Base-by-base conservation (phyloP, 1,140 invertebrate species). In the Octopus bimaculoides region DNA sequence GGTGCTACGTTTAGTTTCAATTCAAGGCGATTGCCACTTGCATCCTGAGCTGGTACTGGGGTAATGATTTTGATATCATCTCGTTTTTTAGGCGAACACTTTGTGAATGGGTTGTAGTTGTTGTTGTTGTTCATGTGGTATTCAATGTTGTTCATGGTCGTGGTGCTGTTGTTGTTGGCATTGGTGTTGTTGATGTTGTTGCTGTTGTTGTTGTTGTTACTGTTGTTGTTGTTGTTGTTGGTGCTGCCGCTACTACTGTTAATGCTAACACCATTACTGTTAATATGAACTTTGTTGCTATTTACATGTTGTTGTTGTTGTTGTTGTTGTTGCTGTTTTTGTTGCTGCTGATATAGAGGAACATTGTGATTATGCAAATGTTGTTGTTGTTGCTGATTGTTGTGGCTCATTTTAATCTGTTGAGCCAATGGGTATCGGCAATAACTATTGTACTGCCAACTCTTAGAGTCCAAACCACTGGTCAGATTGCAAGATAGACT, bases 1-100 rank as follows among this genome's bases (percentile, higher is more conserved):
- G 87, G 87, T 8, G 84, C 78, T 41, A 81, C 77, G 52, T 56
- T 81, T 2, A 84, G 61, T 41, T 85, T 86, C 6, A 86, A 78
- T n/a, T 86, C 85, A 61, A 86, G 81, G 20, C 82, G 80, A 77
- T 84, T 87, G 26, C 85, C 84, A 53, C 82, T 84, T 5, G 85
- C 85, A 78, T 86, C 86, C 61, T 85, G 83, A 6, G 78, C 61
- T 41, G 85, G 85, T 9, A 84, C 52, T 10, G 86, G 85, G 3
- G 84, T 85, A 17, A 87, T 86, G 26, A 86, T 83, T 41, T 83
- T 84, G 12, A 81, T 79, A 56, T 81, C 80, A 12, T 83, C 83
- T 14, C 80, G 26, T 56, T 54, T 71, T 54, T 41, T 53, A 9
- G 69, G 77, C 26, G 74, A 75, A 20, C 26, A n/a, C 66, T 78